Base-by-base conservation (phyloP, 2,113 vertebrate genomes). In the Ameiurus melas region DNA sequence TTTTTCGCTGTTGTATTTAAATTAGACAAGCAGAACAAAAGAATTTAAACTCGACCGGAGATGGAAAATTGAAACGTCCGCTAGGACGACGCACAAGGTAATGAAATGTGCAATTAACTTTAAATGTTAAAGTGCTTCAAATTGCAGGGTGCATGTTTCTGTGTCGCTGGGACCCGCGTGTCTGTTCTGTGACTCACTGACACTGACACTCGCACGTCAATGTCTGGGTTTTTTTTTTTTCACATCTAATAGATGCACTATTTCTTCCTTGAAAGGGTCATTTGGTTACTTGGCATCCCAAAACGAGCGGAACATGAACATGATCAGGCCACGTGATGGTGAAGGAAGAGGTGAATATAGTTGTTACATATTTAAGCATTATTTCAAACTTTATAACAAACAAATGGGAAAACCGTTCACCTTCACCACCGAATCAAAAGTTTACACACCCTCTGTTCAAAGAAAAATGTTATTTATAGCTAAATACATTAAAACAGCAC, bases 81-180 rank as follows among this genome's bases (percentile, higher is more conserved):
- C 13, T 60, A 17, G 47, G 13, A 14, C 22, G 27, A 62, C 12
- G 27, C 19, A 60, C 13, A 25, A n/a, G 80, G 53, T 60, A 83
- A 83, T 60, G 30, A 83, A 83, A 30, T 27, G 3, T 66, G 62
- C 30, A 73, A 55, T 87, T 70, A 82, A 81, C 30, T 14, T 81
- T 81, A 66, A 73, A 51, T 30, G 20, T 68, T 27, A 71, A 83
- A 87, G 80, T 83, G 86, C 53, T 57, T n/a, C 19, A 87, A 87
- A 87, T 87, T 87, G 9, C 68, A 83, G 80, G 80, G 66, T 30
- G 25, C 5, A 25, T 51, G 53, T 39, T 16, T 30, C 14, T 17
- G 79, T 19, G 2, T 66, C 16, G 6, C 17, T 12, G 27, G 33
- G 20, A 73, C 27, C 10, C 0, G 43, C 19, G 39, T 22, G 27